Evolutionary conservation across 2,797 vertebrate genomes (phyloP).

Genomic region (Microchirus variegatus): DNA sequence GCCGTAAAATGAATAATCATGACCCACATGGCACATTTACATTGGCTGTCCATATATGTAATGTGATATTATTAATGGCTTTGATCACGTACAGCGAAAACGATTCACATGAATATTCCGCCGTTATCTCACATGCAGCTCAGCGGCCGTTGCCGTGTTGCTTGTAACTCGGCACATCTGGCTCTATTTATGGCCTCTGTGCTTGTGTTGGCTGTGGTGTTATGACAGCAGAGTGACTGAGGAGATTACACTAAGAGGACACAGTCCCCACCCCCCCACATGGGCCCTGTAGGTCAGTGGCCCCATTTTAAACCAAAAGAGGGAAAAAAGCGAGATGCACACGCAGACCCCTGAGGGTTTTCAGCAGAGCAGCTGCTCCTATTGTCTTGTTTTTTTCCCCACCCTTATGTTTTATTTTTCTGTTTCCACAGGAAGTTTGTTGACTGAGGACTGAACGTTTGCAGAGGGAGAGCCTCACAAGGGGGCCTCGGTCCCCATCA

Average conservation of each 20-base stretch:
- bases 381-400: conserved; percentile 25
- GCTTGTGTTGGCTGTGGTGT: conserved; percentile 67
- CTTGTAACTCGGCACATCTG: conserved; percentile 63
- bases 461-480: conserved; percentile 15
- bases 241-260: conserved; percentile 56
- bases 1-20: conserved; percentile 15
- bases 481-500: conserved; percentile 36
- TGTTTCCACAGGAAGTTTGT: conserved; percentile 57
- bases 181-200: conserved; percentile 56
- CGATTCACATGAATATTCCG: neutral
- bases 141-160: conserved; percentile 7
- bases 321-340: neutral
- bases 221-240: conserved; percentile 69
- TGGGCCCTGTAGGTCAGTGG: conserved; percentile 55
- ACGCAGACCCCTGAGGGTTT: conserved; percentile 22
- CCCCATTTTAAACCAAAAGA: conserved; percentile 38
- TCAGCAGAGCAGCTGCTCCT: conserved; percentile 49
- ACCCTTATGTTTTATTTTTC: conserved; percentile 28
- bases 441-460: conserved; percentile 25
- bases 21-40: neutral
- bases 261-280: conserved; percentile 24
- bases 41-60: neutral
- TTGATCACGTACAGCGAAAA: neutral
- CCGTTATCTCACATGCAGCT: neutral
- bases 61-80: neutral